phyloP scores from a whole-genome alignment of 92 coral and sea anemone species.

The Parazoanthus atlanticus region DNA sequence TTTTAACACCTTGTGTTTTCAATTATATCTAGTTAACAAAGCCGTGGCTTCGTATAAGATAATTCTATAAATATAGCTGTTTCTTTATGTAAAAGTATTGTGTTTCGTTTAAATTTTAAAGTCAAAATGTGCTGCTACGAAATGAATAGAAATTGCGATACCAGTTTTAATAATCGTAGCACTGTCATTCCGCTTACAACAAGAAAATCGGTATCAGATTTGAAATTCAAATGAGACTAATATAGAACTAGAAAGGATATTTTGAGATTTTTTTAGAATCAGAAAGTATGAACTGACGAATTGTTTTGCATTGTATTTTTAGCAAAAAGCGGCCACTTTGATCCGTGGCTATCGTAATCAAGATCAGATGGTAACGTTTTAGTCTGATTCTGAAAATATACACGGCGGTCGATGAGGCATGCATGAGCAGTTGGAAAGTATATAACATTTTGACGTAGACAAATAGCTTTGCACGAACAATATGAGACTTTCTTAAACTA shows the following conservation, averaged over 20 bases:
- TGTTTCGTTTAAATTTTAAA: not conserved
- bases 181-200: not conserved
- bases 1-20: not conserved
- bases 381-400: too few relatives aligned
- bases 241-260: not conserved
- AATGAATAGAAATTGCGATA: not conserved
- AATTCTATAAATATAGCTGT: not conserved
- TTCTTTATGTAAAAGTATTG: not conserved
- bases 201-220: too few relatives aligned
- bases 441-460: not conserved
- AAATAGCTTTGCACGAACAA: not conserved
- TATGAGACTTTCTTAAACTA: not conserved
- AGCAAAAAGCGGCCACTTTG: not conserved
- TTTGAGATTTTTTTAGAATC: too few relatives aligned
- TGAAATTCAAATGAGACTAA: too few relatives aligned
- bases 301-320: not conserved
- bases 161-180: not conserved
- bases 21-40: not conserved
- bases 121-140: too few relatives aligned
- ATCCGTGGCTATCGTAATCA: not conserved
- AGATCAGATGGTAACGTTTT: not conserved
- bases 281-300: not conserved
- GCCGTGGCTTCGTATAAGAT: not conserved
- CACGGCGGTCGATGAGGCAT: too few relatives aligned
- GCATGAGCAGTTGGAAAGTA: too few relatives aligned